Conservation (phyloP, 2,113 vertebrate genomes). For the Alouatta palliata region DNA sequence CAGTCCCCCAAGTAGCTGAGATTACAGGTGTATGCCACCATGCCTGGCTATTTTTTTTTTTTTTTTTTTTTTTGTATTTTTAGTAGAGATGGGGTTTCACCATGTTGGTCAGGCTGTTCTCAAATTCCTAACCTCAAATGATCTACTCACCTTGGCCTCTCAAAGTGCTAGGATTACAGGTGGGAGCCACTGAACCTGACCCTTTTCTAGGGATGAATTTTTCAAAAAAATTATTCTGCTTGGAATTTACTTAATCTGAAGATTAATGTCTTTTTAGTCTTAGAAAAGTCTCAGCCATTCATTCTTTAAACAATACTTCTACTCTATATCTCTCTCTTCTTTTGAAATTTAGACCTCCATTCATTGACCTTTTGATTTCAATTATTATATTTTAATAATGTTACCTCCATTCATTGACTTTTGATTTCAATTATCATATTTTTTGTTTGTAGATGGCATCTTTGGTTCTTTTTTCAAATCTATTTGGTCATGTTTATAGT, state of each 20-base stretch:
- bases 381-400: not conserved
- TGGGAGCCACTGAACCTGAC: too few species aligned
- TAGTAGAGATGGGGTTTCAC: too few species aligned
- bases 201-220: not conserved
- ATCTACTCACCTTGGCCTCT: too few species aligned
- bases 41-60: too few species aligned
- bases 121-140: too few species aligned
- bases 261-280: not conserved
- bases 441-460: not conserved
- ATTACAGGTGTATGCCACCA: too few species aligned
- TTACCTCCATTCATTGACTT: not conserved
- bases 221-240: not conserved
- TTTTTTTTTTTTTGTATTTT: too few species aligned
- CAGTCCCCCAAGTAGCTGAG: too few species aligned
- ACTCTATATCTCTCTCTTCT: not conserved
- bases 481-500: not conserved
- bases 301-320: not conserved
- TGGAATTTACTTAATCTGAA: not conserved
- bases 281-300: not conserved
- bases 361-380: slow-evolving; percentile 27
- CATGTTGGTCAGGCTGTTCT: too few species aligned
- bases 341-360: not conserved
- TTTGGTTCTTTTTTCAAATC: slow-evolving; percentile 6
- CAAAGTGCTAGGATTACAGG: too few species aligned
- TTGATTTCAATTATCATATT: not conserved